phyloP scores from a whole-genome alignment of 2,888 invertebrate genomes.

The Petrolisthes manimaculis region DNA sequence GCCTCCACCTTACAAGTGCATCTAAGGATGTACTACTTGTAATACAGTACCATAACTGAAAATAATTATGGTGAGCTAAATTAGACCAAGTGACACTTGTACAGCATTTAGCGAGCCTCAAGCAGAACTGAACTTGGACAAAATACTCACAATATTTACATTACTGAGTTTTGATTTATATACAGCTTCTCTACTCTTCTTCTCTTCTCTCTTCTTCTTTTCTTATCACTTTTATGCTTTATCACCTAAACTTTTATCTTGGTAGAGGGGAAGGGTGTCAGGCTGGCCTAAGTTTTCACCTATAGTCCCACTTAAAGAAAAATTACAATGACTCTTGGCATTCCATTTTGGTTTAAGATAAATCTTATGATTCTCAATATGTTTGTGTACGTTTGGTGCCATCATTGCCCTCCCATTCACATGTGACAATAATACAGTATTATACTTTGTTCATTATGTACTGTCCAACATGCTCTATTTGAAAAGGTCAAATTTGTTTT shows the following conservation, averaged over 20 bases:
- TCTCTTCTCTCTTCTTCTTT: background rate
- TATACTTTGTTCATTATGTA: constrained; percentile 12
- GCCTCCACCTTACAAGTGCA: background rate
- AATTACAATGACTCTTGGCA: background rate
- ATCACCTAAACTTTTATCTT: background rate
- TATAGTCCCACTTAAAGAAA: too few species aligned
- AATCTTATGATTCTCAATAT: background rate
- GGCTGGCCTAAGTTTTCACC: background rate
- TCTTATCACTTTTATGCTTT: background rate
- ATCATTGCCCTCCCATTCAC: constrained; percentile 29
- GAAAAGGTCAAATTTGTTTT: constrained; percentile 44
- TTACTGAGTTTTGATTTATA: constrained; percentile 41
- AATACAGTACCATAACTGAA: background rate
- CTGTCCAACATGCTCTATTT: background rate
- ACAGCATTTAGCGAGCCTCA: constrained; percentile 17
- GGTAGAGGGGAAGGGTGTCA: background rate
- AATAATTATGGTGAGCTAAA: background rate
- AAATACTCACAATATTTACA: constrained; percentile 59
- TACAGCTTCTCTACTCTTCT: constrained; percentile 26
- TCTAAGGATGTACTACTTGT: background rate
- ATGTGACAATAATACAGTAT: constrained; percentile 33
- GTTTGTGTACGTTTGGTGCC: background rate
- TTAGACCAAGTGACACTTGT: constrained; percentile 2
- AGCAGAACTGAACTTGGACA: constrained; percentile 52
- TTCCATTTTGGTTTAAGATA: background rate